phyloP scores from a whole-genome alignment of 2,797 vertebrate genomes.

The Cynopterus sphinx region DNA sequence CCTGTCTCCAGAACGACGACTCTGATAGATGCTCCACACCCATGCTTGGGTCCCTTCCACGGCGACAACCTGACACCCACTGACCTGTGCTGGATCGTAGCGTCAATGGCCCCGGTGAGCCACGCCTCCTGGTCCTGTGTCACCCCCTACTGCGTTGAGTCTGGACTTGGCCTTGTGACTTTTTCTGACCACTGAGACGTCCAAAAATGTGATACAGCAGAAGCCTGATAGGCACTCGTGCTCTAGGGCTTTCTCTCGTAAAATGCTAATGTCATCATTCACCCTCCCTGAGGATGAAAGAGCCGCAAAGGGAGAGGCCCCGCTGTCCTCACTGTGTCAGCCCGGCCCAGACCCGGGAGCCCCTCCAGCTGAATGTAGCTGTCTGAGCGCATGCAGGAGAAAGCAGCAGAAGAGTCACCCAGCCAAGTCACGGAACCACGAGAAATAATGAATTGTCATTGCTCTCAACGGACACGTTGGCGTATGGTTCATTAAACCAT shows the following conservation, averaged over 20 bases:
- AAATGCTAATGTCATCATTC: no score
- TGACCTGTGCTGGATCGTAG: no score
- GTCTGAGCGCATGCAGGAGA: background rate
- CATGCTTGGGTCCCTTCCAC: background rate
- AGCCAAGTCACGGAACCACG: background rate
- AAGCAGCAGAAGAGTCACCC: background rate
- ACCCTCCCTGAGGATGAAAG: background rate
- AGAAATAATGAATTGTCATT: background rate
- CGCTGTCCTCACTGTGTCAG: background rate
- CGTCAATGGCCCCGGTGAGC: background rate
- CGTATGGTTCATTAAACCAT: background rate
- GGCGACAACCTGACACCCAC: background rate
- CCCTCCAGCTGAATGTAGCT: background rate
- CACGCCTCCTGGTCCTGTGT: background rate
- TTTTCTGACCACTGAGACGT: background rate
- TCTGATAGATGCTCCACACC: background rate
- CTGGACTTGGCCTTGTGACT: background rate
- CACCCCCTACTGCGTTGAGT: accelerated
- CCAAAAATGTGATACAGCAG: background rate
- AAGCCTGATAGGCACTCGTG: background rate
- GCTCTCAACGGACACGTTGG: background rate
- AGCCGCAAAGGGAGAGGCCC: background rate
- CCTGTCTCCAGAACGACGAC: background rate
- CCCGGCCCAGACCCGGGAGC: background rate
- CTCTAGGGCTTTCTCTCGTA: background rate